These are phyloP conservation scores for Chrysotoxum bicinctum DNA, from an alignment of 2,888 invertebrate species.

Conservation along the genomic window DNA sequence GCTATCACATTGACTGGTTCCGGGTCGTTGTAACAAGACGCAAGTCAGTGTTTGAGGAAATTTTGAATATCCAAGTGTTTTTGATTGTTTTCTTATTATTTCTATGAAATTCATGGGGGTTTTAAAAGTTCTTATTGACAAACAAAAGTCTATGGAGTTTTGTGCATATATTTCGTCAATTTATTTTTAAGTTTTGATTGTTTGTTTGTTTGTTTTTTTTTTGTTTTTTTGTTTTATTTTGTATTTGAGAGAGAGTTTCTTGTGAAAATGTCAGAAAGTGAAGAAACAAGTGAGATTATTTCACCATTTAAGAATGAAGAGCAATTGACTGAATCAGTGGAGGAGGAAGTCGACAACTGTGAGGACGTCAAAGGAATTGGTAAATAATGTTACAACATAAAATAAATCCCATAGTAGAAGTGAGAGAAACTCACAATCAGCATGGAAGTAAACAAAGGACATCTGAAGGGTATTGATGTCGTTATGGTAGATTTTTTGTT, in stretches of 20 bases:
- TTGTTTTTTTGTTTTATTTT: neutral
- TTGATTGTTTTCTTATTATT: conserved; percentile 2
- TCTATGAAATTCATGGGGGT: conserved; percentile 38
- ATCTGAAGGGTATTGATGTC: conserved; percentile 63
- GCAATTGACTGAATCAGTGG: conserved; percentile 1
- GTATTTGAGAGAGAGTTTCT: neutral
- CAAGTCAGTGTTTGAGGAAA: conserved; percentile 36
- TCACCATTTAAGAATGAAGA: conserved; percentile 50
- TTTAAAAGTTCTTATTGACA: conserved; percentile 43
- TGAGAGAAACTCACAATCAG: neutral
- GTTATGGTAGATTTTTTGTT: conserved; percentile 18
- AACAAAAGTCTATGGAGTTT: conserved; percentile 33
- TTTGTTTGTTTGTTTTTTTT: conserved; percentile 3
- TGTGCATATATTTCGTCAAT: conserved; percentile 20
- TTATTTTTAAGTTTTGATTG: conserved; percentile 33
- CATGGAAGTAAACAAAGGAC: conserved; percentile 51
- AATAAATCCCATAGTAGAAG: neutral
- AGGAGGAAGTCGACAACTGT: neutral
- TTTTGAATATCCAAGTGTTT: conserved; percentile 25
- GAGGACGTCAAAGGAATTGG: conserved; percentile 30
- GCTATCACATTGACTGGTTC: conserved; percentile 24
- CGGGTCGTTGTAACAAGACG: conserved; percentile 16
- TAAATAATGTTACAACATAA: conserved; percentile 18
- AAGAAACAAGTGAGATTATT: conserved; percentile 26
- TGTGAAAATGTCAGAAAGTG: conserved; percentile 57